Base-by-base conservation (phyloP, 2,113 vertebrate genomes). In the Protobothrops mucrosquamatus region DNA sequence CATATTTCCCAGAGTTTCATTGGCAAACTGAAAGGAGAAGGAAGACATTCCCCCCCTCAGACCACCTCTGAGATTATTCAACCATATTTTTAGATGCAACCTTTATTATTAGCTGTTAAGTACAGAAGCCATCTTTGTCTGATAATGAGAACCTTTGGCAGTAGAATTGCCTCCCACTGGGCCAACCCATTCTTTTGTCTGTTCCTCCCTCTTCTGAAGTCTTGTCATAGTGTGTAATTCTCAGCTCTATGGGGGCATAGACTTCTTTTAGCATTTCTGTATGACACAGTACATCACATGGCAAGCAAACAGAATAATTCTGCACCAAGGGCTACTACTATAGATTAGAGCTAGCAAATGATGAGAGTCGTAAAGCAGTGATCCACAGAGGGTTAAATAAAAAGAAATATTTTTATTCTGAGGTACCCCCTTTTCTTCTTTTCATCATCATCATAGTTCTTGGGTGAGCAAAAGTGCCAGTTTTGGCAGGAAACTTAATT, bases 71-170 rank as follows among this genome's bases (percentile, higher is more conserved):
- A 43, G 51, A 43, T 88, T 52, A 81, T 46, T 85, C 46, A 91
- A 22, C 29, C 52, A 10, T 91, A 92, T 92, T 92, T 92, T 91
- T 92, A 92, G 91, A 91, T 81, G 69, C 64, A 29, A 43, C 24
- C 26, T 81, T 92, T 92, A 90, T 88, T 91, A 91, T 92, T 88
- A 92, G 85, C 24, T n/a, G 43, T 20, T 51, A 54, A 81, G 43
- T 52, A 91, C 9, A 24, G 81, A 92, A 87, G 11, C 54, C 61
- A 39, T 88, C 61, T 87, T 90, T 54, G 54, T 51, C 61, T 15
- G 18, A 88, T 81, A 92, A 88, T 92, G 85, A 92, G 85, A 91
- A 91, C 48, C 51, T 87, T 90, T 74, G 57, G 34, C 85, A 86
- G 23, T n/a, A 59, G 85, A 24, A 81, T 90, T 51, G 57, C 88